A percentile compares a stretch with the other conserved stretches of the same genome.
Evolutionary conservation across 1,140 invertebrate genomes (phyloP).

Genomic region (Halesus radiatus): DNA sequence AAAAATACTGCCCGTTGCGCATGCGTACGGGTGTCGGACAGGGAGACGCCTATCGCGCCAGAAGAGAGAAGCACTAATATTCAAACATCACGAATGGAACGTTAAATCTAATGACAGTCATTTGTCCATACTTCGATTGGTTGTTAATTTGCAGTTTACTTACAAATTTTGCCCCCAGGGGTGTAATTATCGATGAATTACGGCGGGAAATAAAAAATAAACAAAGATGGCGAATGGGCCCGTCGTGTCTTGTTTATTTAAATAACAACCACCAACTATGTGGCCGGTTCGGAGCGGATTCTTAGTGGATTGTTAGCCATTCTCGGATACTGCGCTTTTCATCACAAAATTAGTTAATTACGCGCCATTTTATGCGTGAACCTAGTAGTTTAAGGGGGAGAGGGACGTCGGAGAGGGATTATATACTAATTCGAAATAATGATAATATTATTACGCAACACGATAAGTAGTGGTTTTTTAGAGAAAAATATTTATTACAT

Average conservation of each 20-base stretch:
- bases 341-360: too few species aligned
- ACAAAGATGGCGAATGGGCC: conserved; percentile 56
- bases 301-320: neutral
- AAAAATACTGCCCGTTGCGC: neutral
- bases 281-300: neutral
- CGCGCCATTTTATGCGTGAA: too few species aligned
- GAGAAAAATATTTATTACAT: too few species aligned
- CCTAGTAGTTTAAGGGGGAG: too few species aligned
- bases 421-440: too few species aligned
- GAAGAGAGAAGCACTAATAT: conserved; percentile 43
- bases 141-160: conserved; percentile 70
- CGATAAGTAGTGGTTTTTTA: too few species aligned
- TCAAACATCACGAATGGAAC: conserved; percentile 57
- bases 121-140: conserved; percentile 68
- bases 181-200: conserved; percentile 68
- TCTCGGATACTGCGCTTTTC: too few species aligned
- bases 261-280: conserved; percentile 61
- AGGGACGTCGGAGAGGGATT: too few species aligned
- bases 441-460: too few species aligned
- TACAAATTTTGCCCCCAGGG: conserved; percentile 67
- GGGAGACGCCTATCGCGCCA: neutral
- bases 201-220: conserved; percentile 67
- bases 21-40: conserved; percentile 1
- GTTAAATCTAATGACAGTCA: conserved; percentile 66
- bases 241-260: conserved; percentile 68